A percentile compares a stretch with the other conserved stretches of the same genome.
phyloP scores from a whole-genome alignment of 64 coral and sea anemone species.

The Montipora capricornis region DNA sequence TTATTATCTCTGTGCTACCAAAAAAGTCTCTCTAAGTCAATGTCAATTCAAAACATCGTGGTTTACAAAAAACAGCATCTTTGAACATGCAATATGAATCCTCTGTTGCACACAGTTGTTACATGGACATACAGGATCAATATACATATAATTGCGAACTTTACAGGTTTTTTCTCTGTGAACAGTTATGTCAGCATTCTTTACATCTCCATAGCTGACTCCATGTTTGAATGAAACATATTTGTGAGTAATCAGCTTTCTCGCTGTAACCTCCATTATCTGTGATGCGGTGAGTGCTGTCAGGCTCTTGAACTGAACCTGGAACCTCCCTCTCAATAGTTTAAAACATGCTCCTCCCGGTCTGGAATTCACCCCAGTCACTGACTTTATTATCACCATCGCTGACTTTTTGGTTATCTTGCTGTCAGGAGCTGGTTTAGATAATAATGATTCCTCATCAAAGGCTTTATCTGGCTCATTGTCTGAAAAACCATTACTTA shows the following conservation, averaged over 20 bases:
- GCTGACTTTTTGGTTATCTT: not conserved
- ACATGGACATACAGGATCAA: not conserved
- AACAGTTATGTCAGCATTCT: not conserved
- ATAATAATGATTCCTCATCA: not conserved
- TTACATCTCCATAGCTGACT: not conserved
- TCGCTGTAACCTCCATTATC: not conserved
- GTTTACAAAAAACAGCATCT: not conserved
- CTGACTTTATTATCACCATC: slow-evolving; percentile 3
- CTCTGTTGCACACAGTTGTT: not conserved
- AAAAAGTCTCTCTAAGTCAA: not conserved
- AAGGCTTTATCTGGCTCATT: not conserved
- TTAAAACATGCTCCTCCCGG: not conserved
- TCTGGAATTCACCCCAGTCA: not conserved
- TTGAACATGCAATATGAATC: not conserved
- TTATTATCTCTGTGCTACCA: too few species aligned
- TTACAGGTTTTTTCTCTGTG: not conserved
- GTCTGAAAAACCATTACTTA: not conserved
- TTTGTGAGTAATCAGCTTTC: not conserved
- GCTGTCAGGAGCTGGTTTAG: not conserved
- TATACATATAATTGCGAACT: not conserved
- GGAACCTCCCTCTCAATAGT: slow-evolving; percentile 1
- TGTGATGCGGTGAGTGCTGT: not conserved
- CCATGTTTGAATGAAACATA: slow-evolving; percentile 11
- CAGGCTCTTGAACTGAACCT: not conserved
- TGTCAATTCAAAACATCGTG: not conserved